Evolutionary conservation across 2,113 vertebrate species (phyloP).

Genomic region (Chionomys nivalis): DNA sequence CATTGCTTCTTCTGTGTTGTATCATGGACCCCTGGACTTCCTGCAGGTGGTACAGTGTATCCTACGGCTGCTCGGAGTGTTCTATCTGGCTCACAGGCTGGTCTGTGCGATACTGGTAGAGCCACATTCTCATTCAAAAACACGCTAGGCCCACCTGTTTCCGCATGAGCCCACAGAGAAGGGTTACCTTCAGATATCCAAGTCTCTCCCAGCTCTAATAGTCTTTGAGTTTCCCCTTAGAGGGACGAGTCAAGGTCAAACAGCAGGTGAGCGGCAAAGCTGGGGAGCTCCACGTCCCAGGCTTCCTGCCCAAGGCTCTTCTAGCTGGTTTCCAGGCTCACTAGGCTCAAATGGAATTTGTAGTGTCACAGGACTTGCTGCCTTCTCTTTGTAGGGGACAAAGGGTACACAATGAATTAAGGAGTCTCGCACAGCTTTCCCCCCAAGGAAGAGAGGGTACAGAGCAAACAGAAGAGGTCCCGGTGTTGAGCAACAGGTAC

Average conservation of each 20-base stretch:
- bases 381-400: not conserved
- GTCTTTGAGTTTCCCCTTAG: not conserved
- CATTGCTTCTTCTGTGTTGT: not conserved
- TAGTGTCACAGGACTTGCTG: not conserved
- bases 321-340: not conserved
- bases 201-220: not conserved
- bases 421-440: not conserved
- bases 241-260: not conserved
- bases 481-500: not conserved
- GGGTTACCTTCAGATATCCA: not conserved
- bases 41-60: not conserved
- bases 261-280: not conserved
- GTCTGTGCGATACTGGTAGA: rapidly evolving
- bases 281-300: not conserved
- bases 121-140: not conserved
- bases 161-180: not conserved
- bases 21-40: not conserved
- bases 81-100: not conserved
- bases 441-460: not conserved
- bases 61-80: not conserved
- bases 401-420: not conserved
- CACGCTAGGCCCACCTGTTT: not conserved
- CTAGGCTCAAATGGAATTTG: not conserved
- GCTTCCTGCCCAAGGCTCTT: not conserved
- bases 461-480: not conserved